phyloP scores from a whole-genome alignment of 2,797 vertebrate species.

The Paramormyrops hopkinsi region DNA sequence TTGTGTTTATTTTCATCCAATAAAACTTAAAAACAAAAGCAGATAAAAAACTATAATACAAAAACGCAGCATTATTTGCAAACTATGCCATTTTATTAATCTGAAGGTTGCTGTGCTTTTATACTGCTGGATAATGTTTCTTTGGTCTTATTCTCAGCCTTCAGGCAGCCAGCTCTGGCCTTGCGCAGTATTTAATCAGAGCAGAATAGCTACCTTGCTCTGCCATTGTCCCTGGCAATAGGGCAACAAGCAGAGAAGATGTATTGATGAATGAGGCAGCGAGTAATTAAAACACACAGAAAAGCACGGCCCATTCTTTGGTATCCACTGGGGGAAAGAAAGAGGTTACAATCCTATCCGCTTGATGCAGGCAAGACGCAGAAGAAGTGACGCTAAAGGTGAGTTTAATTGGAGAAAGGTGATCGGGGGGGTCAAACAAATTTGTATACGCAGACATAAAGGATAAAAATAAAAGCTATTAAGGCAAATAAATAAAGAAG shows the following conservation, averaged over 20 bases:
- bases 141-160: slow-evolving; percentile 1
- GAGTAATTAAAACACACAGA: slow-evolving; percentile 19
- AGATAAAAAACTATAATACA: not conserved
- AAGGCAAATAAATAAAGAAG: not conserved
- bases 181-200: slow-evolving; percentile 14
- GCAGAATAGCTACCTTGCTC: slow-evolving; percentile 14
- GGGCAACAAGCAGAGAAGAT: slow-evolving; percentile 21
- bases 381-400: not conserved
- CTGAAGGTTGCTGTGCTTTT: not conserved
- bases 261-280: slow-evolving; percentile 23
- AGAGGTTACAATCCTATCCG: not conserved
- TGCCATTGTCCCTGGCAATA: slow-evolving; percentile 16
- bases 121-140: not conserved
- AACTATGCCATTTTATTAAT: not conserved
- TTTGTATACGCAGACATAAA: slow-evolving; percentile 6
- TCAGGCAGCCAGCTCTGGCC: not conserved
- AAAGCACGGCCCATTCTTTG: slow-evolving; percentile 4
- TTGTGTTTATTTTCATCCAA: not conserved
- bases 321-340: slow-evolving; percentile 3
- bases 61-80: not conserved
- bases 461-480: slow-evolving; percentile 8
- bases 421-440: not conserved
- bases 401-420: slow-evolving; percentile 12
- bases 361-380: not conserved
- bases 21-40: not conserved